Evolutionary conservation across 1,140 invertebrate genomes (phyloP).

Genomic region (Aphis craccivora): DNA sequence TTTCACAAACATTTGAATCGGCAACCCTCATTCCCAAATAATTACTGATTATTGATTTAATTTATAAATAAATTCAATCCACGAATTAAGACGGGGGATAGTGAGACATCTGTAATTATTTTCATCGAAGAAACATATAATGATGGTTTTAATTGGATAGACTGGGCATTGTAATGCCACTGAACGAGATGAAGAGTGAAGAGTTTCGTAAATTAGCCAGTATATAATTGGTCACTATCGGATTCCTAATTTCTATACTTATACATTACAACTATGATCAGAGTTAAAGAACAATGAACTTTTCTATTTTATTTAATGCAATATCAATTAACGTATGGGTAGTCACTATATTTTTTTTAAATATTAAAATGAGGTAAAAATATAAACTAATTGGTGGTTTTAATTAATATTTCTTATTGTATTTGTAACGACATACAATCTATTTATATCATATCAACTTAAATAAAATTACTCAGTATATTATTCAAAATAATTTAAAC

Average conservation of each 20-base stretch:
- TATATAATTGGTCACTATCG: neutral
- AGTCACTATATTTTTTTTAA: neutral
- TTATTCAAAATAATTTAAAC: neutral
- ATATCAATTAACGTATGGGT: neutral
- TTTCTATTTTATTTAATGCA: neutral
- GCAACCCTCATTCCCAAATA: neutral
- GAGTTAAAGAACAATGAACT: neutral
- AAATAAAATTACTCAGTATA: neutral
- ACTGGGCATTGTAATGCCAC: neutral
- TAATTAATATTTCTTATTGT: no score
- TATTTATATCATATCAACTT: no score
- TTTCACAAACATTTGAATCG: neutral
- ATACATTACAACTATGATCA: neutral
- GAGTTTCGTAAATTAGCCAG: neutral
- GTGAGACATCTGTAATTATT: constrained; percentile 29
- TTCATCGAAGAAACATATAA: constrained; percentile 2
- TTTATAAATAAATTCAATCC: neutral
- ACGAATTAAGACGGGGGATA: neutral
- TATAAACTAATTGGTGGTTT: no score
- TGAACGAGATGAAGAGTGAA: neutral
- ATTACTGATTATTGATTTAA: neutral
- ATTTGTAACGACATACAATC: no score
- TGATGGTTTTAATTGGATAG: constrained; percentile 30
- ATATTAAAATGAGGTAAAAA: neutral
- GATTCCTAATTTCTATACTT: neutral